phyloP scores from a whole-genome alignment of 2,113 vertebrate genomes.

The Myiozetetes cayanensis region DNA sequence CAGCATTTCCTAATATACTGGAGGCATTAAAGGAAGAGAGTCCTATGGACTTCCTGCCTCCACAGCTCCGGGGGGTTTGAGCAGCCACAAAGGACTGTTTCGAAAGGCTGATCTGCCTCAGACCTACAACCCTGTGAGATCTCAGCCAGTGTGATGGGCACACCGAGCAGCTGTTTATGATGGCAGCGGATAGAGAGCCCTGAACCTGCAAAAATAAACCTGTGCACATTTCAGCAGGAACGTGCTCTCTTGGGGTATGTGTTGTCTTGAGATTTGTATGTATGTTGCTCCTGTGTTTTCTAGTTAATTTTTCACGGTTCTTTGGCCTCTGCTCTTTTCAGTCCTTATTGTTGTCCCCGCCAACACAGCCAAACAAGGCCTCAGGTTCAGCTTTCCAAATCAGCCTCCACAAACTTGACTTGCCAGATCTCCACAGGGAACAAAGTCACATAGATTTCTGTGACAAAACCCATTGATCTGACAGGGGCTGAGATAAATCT shows the following conservation, averaged over 20 bases:
- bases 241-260: neutral
- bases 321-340: neutral
- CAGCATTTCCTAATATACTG: neutral
- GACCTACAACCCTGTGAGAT: neutral
- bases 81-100: neutral
- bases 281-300: neutral
- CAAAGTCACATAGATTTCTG: conserved; percentile 57
- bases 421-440: conserved; percentile 43
- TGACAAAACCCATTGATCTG: conserved; percentile 58
- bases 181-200: neutral
- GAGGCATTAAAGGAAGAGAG: neutral
- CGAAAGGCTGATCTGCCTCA: neutral
- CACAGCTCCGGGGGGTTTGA: neutral
- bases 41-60: neutral
- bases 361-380: neutral
- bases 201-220: accelerated
- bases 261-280: neutral
- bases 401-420: conserved; percentile 27
- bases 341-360: neutral
- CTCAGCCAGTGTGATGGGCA: neutral
- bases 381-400: neutral
- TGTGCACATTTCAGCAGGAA: neutral
- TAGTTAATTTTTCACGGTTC: neutral
- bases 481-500: conserved; percentile 60
- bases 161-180: neutral